Conservation (phyloP, 1,140 invertebrate species). For the Drosophila neocordata region DNA sequence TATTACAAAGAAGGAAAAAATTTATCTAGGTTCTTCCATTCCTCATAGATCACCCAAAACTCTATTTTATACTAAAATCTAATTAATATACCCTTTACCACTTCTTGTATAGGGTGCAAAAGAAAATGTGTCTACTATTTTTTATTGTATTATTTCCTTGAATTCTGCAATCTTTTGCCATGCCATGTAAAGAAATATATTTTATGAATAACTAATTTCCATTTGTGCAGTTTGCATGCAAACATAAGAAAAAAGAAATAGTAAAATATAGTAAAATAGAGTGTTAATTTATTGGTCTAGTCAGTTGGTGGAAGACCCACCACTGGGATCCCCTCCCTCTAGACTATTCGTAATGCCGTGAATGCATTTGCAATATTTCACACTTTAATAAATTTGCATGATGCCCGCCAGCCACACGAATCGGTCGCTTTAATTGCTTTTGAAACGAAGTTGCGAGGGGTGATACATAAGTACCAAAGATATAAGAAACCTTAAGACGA, state of each 20-base stretch:
- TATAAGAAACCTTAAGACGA: too few relatives aligned
- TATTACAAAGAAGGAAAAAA: too few relatives aligned
- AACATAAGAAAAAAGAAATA: neutral
- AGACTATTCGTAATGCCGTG: neutral
- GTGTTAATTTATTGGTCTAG: conserved; percentile 10
- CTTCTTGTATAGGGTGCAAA: neutral
- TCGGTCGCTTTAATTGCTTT: conserved; percentile 8
- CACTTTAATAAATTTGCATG: conserved; percentile 12
- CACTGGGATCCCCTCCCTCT: neutral
- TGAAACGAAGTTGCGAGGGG: neutral
- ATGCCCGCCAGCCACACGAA: conserved; percentile 1
- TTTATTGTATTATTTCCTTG: conserved; percentile 8
- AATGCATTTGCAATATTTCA: conserved; percentile 12
- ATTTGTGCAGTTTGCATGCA: conserved; percentile 4
- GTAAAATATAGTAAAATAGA: conserved; percentile 10
- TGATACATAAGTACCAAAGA: too few relatives aligned
- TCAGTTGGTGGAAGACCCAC: neutral
- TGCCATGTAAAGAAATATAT: conserved; percentile 1
- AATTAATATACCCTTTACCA: neutral
- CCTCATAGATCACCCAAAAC: too few relatives aligned
- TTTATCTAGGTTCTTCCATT: too few relatives aligned
- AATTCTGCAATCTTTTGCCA: neutral
- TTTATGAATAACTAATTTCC: conserved; percentile 3
- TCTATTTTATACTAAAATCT: too few relatives aligned
- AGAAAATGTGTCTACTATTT: neutral